Percentiles rank a stretch among this genome's conserved stretches.
These are phyloP conservation scores for Cyanoliseus patagonus DNA, from an alignment of 2,113 vertebrate species.

Conservation along the genomic window DNA sequence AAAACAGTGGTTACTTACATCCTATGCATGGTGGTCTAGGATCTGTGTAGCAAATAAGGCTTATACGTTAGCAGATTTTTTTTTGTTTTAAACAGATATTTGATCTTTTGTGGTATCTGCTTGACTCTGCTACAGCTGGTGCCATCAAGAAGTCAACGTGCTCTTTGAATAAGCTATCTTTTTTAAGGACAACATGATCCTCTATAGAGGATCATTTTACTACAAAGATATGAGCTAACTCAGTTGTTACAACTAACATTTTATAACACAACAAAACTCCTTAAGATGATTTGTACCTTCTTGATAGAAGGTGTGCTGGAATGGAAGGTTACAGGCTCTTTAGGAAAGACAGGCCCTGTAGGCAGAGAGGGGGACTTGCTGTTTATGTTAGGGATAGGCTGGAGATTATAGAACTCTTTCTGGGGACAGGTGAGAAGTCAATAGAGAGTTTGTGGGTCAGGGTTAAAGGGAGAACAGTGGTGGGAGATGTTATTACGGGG, in stretches of 20 bases:
- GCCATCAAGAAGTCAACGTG: not conserved
- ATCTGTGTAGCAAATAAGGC: not conserved
- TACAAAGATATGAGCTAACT: not conserved
- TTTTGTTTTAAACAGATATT: not conserved
- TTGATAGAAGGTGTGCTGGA: not conserved
- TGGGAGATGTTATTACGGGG: too few species aligned
- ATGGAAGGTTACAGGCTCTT: too few species aligned
- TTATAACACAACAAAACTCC: not conserved
- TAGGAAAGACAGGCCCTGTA: too few species aligned
- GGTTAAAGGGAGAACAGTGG: too few species aligned
- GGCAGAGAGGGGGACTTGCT: too few species aligned
- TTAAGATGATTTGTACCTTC: not conserved
- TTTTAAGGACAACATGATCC: not conserved
- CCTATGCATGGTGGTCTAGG: not conserved
- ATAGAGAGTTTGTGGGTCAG: too few species aligned
- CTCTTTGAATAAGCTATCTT: not conserved
- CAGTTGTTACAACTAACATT: not conserved
- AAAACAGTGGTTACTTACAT: not conserved
- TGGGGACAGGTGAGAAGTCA: too few species aligned
- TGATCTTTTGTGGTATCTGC: not conserved
- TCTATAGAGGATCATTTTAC: not conserved
- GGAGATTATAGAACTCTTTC: too few species aligned
- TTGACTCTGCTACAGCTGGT: not conserved
- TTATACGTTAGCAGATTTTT: not conserved
- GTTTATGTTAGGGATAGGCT: too few species aligned